Conservation (phyloP, 1,140 invertebrate genomes). For the Caenorhabditis tropicalis region DNA sequence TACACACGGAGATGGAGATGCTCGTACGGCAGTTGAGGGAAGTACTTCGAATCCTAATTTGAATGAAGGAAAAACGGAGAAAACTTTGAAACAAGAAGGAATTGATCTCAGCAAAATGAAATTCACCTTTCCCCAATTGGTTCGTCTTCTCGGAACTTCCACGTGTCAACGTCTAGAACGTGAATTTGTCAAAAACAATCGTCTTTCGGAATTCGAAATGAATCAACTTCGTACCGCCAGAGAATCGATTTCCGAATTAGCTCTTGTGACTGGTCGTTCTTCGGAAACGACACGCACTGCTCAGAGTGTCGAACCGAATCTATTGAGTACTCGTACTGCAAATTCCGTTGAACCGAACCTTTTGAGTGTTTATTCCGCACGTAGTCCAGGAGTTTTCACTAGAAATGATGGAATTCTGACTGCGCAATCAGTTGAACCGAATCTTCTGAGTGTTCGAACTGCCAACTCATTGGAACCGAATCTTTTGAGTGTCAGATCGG, state of each 20-base stretch:
- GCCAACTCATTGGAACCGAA: constrained; percentile 16
- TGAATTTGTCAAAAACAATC: background rate
- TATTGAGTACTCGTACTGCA: constrained; percentile 24
- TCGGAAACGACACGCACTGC: background rate
- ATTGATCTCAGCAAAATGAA: background rate
- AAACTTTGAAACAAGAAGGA: background rate
- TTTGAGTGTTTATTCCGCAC: constrained; percentile 4
- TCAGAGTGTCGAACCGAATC: constrained; percentile 27
- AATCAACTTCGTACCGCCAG: background rate
- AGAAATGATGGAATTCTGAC: background rate
- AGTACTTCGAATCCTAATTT: constrained; percentile 1
- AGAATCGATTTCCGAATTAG: background rate
- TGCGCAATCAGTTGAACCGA: background rate
- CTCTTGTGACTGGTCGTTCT: background rate
- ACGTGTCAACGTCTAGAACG: constrained; percentile 8
- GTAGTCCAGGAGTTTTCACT: constrained; percentile 8
- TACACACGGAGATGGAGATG: constrained; percentile 19
- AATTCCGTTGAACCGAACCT: constrained; percentile 9
- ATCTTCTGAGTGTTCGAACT: constrained; percentile 9
- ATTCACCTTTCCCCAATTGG: background rate
- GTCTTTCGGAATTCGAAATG: background rate
- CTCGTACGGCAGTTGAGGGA: constrained; percentile 9
- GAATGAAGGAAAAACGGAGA: background rate
- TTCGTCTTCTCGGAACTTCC: background rate
- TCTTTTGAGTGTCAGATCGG: background rate